Base-by-base conservation (phyloP, 1,140 invertebrate species). In the Zaprionus vittiger region DNA sequence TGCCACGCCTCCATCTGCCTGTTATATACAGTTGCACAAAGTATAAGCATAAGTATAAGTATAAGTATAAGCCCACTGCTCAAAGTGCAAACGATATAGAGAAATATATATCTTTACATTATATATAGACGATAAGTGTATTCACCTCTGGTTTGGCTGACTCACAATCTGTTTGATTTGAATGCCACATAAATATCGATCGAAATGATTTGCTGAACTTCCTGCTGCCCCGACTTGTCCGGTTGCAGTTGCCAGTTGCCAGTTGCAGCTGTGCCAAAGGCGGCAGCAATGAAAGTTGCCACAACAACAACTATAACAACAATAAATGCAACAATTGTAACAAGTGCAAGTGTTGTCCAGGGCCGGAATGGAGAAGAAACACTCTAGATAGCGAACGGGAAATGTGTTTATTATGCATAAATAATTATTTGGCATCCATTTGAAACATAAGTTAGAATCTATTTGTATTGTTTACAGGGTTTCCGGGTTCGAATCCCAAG, bases 281-380 rank as follows among this genome's bases (percentile, higher is more conserved):
- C 73, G 47, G 68, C 63, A 60, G 64, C 69, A 83, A 81, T 47
- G 79, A 81, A 81, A 83, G 80, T 83, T 71, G 52, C 56, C 41
- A 22, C 74, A 49, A 44, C 17, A 26, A 12, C 34, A 41, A 52
- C n/a, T 26, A 61, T 37, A 34, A 22, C 15, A 24, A 9, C 57
- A 41, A 15, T 37, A 49, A 49, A 20, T 11, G 9, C 47, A 52
- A 22, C 20, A 20, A 24, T 20, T 22, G 22, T 26, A 56, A 31
- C 24, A 56, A 24, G 22, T 56, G 54, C 22, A 56, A 56, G 54
- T 52, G 47, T 24, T 52, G 11, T 5, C 20, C 54, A 56, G 54
- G 54, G 22, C 20, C 26, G 54, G n/a, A n/a, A 9, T 9, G n/a
- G 1, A 17, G 1, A n/a, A n/a, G 38, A 41, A 7, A 41, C 15